phyloP scores from a whole-genome alignment of 2,888 invertebrate genomes.

The Conistra vaccinii region DNA sequence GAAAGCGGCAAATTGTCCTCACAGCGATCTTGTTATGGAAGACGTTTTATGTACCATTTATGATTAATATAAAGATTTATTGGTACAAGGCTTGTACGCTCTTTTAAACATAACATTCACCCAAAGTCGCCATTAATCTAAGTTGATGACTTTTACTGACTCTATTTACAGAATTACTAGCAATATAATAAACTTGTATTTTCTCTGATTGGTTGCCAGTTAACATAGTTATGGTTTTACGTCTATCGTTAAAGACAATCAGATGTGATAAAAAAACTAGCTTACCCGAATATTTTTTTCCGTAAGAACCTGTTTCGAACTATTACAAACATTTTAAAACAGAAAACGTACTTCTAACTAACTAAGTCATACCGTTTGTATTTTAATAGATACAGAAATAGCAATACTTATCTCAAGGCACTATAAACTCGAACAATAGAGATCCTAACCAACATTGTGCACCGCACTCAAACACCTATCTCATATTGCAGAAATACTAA shows the following conservation, averaged over 20 bases:
- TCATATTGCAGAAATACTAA: conserved; percentile 30
- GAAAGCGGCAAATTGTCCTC: conserved; percentile 53
- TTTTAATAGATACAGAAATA: neutral
- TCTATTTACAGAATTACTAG: neutral
- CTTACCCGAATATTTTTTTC: neutral
- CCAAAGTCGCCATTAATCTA: neutral
- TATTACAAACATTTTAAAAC: no score
- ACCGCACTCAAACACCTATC: conserved; percentile 15
- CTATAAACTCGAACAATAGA: neutral
- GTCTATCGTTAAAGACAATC: neutral
- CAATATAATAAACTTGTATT: no score
- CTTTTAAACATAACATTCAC: conserved; percentile 2
- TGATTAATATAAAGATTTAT: conserved; percentile 51
- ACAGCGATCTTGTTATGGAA: conserved; percentile 43
- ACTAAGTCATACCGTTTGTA: neutral
- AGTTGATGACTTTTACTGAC: conserved; percentile 10
- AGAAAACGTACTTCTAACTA: neutral
- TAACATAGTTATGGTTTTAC: neutral
- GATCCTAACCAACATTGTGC: neutral
- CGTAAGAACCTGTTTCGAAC: no score
- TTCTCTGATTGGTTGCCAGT: neutral
- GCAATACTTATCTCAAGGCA: neutral
- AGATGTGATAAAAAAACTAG: neutral
- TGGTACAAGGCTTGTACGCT: conserved; percentile 15
- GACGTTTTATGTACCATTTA: conserved; percentile 45